Percentiles rank a stretch among this genome's conserved stretches.
Evolutionary conservation across 2,888 invertebrate species (phyloP).

Genomic region (Hirudinaria manillensis): DNA sequence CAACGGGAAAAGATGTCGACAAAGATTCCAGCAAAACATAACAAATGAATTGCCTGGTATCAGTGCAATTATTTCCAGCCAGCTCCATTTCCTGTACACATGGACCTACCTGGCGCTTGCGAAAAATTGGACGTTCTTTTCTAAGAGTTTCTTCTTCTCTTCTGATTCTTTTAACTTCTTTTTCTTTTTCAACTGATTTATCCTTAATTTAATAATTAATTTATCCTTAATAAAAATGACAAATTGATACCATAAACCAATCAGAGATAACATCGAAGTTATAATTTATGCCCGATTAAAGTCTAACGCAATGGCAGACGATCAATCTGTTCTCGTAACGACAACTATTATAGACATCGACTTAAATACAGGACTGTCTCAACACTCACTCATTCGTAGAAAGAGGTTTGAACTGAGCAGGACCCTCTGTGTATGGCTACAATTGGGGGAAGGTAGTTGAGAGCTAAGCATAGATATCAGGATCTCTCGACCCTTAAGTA

Average conservation of each 20-base stretch:
- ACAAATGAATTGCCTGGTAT: too few species aligned
- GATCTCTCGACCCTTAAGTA: not conserved
- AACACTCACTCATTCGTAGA: slow-evolving; percentile 80
- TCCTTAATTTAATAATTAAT: slow-evolving; percentile 42
- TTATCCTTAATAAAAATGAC: not conserved
- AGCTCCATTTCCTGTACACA: too few species aligned
- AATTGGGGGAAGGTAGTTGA: not conserved
- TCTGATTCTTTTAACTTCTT: slow-evolving; percentile 92
- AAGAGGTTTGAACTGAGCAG: slow-evolving; percentile 96
- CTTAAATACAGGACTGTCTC: not conserved
- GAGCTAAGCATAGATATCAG: not conserved
- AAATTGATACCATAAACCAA: not conserved
- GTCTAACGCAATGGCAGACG: too few species aligned
- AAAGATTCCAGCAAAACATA: too few species aligned
- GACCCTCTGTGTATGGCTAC: slow-evolving; percentile 84
- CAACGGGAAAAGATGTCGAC: too few species aligned
- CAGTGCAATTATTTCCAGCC: too few species aligned
- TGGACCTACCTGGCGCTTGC: not conserved
- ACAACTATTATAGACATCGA: not conserved
- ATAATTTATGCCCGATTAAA: too few species aligned
- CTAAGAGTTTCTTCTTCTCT: slow-evolving; percentile 81
- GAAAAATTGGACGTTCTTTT: slow-evolving; percentile 58
- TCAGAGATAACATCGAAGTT: too few species aligned
- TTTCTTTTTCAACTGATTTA: slow-evolving; percentile 72
- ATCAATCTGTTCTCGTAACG: too few species aligned